Evolutionary conservation across 2,113 vertebrate genomes (phyloP), one percentile per base, ranked within the genome.

Genomic region (Chaenogobius annularis): DNA sequence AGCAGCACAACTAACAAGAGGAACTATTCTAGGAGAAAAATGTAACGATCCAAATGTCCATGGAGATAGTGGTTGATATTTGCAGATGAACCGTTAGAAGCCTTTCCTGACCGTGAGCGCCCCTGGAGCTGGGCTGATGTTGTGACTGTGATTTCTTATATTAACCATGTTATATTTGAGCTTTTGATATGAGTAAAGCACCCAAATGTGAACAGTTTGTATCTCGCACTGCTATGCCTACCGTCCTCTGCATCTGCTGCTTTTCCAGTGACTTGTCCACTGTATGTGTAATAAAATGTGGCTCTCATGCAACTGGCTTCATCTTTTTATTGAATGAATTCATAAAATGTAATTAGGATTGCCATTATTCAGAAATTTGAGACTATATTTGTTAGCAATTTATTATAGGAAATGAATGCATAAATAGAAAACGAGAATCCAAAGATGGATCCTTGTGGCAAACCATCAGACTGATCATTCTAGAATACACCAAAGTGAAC

Each of bases 161-260:
- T 64, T 50, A 50, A 50, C 15, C 47, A 19, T 81, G 75, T 73
- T 59, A 71, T 72, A 77, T 74, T 66, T 50, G 70, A 77, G 83
- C 83, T 85, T 85, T 85, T 85, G 76, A 85, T 82, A 85, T 82
- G 37, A 43, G 55, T 72, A 55, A 40, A 54, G 64, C 76, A 23
- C 40, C 67, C 76, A 59, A 14, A 59, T 31, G 56, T 59, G 56
- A 31, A 5, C 23, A 5, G 23, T 59, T 19, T 61, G 58, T 61
- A 35, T 37, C 15, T 62, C 0, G 26, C 59, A 0, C 31, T 23
- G 56, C 59, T 31, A 10, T 14, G 22, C 56, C 23, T 12, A 4
- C n/a, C 14, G 31, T 35, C 31, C 31, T 62, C 31, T 62, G 59
- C 31, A 62, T 37, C 59, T 62, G 47, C 59, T 37, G 58, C 58